A percentile compares a stretch with the other conserved stretches of the same genome.
Evolutionary conservation across 2,888 invertebrate species (phyloP).

Genomic region (Lochmaea crataegi): DNA sequence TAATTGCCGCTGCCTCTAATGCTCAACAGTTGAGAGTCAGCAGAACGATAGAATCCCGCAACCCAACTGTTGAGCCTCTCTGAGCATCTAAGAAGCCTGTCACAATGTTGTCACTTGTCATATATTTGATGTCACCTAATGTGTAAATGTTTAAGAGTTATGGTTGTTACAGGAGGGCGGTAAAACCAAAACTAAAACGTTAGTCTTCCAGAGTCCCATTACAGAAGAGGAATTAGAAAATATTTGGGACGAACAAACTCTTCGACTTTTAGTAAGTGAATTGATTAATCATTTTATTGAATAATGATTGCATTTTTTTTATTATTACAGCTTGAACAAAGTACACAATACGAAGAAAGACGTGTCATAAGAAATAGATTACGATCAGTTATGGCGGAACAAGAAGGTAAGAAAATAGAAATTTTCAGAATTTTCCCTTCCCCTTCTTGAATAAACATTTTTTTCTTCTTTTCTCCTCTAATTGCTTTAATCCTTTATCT

Average conservation of each 20-base stretch:
- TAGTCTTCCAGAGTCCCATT: slow-evolving; percentile 64
- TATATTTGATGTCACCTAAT: too few relatives aligned
- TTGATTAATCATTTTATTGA: background rate
- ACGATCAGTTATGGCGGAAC: slow-evolving; percentile 86
- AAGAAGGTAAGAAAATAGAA: slow-evolving; percentile 75
- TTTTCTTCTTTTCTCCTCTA: too few relatives aligned
- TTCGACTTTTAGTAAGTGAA: slow-evolving; percentile 75
- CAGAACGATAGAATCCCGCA: too few relatives aligned
- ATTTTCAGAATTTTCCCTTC: background rate
- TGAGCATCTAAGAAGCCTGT: too few relatives aligned
- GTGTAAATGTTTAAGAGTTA: too few relatives aligned
- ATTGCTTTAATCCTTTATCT: too few relatives aligned
- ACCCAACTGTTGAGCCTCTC: too few relatives aligned
- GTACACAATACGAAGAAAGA: slow-evolving; percentile 88
- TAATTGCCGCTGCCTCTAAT: too few relatives aligned
- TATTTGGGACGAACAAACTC: slow-evolving; percentile 81
- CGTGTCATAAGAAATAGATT: slow-evolving; percentile 84
- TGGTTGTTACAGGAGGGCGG: slow-evolving; percentile 58
- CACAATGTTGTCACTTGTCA: too few relatives aligned
- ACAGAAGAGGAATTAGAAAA: slow-evolving; percentile 75
- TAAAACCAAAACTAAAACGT: slow-evolving; percentile 59
- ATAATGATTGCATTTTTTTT: slow-evolving; percentile 51
- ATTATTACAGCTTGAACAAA: slow-evolving; percentile 78
- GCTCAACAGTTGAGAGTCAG: too few relatives aligned
- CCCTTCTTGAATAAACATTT: too few relatives aligned